These are phyloP conservation scores for Crocallis elinguaria DNA, from an alignment of 2,888 invertebrate species.

Conservation along the genomic window DNA sequence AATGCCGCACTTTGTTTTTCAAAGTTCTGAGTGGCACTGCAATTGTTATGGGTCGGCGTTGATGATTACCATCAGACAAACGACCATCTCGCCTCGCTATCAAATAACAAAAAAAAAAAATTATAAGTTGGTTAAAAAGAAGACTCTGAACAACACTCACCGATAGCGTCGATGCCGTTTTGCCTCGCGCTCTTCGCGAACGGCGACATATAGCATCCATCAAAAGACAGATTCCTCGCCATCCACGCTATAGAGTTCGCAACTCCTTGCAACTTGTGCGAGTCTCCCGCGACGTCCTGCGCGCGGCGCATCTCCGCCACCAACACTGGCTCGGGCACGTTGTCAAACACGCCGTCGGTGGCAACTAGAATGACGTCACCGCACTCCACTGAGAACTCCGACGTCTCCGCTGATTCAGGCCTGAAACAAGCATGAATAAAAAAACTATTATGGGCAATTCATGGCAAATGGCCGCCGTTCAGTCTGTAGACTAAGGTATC, in stretches of 20 bases:
- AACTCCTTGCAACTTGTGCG: slow-evolving; percentile 92
- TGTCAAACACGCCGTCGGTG: slow-evolving; percentile 99
- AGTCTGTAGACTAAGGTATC: no score
- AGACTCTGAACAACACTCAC: no score
- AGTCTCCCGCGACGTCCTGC: slow-evolving; percentile 78
- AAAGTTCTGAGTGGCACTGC: no score
- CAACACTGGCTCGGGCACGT: slow-evolving; percentile 96
- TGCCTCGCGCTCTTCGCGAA: slow-evolving; percentile 97
- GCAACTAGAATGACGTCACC: slow-evolving; percentile 98
- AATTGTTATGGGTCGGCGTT: no score
- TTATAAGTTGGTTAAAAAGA: no score
- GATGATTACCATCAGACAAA: no score
- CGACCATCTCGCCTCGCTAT: no score
- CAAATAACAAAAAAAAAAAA: no score
- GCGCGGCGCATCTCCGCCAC: slow-evolving; percentile 93
- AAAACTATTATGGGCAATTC: no score
- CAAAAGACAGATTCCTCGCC: slow-evolving; percentile 97
- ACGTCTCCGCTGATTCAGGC: slow-evolving; percentile 95
- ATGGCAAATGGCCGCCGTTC: no score
- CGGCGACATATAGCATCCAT: slow-evolving; percentile 97
- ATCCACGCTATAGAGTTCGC: slow-evolving; percentile 98
- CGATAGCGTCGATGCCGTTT: slow-evolving; percentile 96
- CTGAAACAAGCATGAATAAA: slow-evolving; percentile 82
- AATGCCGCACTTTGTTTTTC: no score
- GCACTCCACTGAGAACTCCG: slow-evolving; percentile 94